Evolutionary conservation across 2,888 invertebrate genomes (phyloP).

Genomic region (Psococerastis gibbosa): DNA sequence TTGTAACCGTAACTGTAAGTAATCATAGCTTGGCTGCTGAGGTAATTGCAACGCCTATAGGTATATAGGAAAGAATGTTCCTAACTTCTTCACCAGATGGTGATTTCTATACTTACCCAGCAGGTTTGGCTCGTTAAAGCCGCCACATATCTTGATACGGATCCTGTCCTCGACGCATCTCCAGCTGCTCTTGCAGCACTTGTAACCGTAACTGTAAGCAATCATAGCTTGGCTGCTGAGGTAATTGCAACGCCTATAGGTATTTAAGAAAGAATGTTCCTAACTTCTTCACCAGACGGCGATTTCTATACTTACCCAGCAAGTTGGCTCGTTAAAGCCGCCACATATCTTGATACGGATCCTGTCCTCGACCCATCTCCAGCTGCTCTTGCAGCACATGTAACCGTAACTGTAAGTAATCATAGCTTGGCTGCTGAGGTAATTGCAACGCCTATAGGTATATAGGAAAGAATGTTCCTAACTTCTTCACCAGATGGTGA

Average conservation of each 20-base stretch:
- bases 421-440: too few relatives aligned
- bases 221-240: slow-evolving; percentile 65
- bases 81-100: too few relatives aligned
- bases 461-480: too few relatives aligned
- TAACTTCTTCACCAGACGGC: too few relatives aligned
- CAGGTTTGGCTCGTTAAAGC: slow-evolving; percentile 44
- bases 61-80: too few relatives aligned
- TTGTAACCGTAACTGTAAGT: slow-evolving; percentile 33
- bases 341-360: slow-evolving; percentile 46
- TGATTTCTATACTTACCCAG: too few relatives aligned
- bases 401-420: slow-evolving; percentile 32
- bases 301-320: slow-evolving; percentile 48
- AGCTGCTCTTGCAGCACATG: slow-evolving; percentile 41
- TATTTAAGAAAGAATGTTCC: too few relatives aligned
- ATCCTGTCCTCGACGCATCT: slow-evolving; percentile 39
- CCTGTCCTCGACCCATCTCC: slow-evolving; percentile 38
- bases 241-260: too few relatives aligned
- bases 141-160: slow-evolving; percentile 47
- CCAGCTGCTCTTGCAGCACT: slow-evolving; percentile 41
- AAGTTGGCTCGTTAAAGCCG: slow-evolving; percentile 46
- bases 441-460: too few relatives aligned
- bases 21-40: too few relatives aligned
- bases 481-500: too few relatives aligned
- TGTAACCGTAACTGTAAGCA: slow-evolving; percentile 56
- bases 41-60: too few relatives aligned